These are phyloP conservation scores for Ceyx melanurus DNA, from an alignment of 2,113 vertebrate genomes.

Conservation along the genomic window DNA sequence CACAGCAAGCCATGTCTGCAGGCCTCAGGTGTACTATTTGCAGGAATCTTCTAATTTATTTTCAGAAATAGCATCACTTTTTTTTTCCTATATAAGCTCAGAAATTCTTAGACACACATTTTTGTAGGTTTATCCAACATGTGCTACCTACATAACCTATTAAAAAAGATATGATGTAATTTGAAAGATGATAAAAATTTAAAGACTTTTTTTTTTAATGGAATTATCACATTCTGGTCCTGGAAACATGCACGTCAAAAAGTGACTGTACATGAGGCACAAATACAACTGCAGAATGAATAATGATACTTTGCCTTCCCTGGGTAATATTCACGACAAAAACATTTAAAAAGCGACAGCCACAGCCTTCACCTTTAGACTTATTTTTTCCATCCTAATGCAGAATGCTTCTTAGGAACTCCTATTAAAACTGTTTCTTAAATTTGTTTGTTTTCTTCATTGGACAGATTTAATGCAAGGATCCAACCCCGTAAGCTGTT, in stretches of 20 bases:
- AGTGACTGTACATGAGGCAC: fast-evolving
- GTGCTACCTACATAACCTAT: neutral
- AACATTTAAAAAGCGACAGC: fast-evolving
- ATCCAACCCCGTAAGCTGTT: fast-evolving
- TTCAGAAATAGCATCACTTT: neutral
- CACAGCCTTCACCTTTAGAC: neutral
- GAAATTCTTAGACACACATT: neutral
- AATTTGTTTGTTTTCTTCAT: neutral
- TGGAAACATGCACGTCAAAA: fast-evolving
- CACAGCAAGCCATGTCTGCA: fast-evolving
- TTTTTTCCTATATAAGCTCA: neutral
- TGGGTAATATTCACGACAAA: fast-evolving
- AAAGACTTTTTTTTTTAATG: neutral
- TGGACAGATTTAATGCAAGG: too few relatives aligned
- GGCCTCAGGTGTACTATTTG: neutral
- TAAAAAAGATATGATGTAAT: fast-evolving
- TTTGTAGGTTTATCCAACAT: neutral
- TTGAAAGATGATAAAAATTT: neutral
- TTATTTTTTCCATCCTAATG: neutral
- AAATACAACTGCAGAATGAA: neutral
- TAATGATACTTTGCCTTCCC: neutral
- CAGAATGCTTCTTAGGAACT: fast-evolving
- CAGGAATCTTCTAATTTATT: neutral
- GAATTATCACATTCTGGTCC: neutral
- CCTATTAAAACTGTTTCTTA: neutral